These are phyloP conservation scores for Morinoia aosen DNA, from an alignment of 2,888 invertebrate genomes.

Conservation along the genomic window DNA sequence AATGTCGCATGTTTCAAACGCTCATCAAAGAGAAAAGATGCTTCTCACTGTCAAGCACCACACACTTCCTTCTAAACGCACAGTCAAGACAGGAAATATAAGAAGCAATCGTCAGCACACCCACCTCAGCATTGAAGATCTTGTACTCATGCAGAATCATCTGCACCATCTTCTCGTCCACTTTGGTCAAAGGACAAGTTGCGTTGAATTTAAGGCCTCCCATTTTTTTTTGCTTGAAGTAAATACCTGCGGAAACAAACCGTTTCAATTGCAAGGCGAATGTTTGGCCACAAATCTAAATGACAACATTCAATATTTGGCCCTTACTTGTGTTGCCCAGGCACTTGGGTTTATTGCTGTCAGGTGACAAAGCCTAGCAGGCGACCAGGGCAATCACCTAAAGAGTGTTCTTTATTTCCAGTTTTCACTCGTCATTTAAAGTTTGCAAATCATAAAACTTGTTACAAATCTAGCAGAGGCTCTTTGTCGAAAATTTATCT, in stretches of 20 bases:
- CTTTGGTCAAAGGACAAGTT: conserved; percentile 91
- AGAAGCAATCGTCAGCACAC: not conserved
- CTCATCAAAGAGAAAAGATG: too few species aligned
- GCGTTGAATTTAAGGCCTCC: conserved; percentile 98
- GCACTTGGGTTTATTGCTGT: too few species aligned
- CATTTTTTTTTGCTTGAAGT: conserved; percentile 86
- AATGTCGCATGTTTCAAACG: too few species aligned
- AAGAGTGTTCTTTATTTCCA: too few species aligned
- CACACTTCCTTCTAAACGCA: not conserved
- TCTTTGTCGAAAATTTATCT: too few species aligned
- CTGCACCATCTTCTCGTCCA: conserved; percentile 97
- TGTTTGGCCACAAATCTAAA: not conserved
- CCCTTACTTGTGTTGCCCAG: not conserved
- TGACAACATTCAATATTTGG: not conserved
- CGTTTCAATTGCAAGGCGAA: not conserved
- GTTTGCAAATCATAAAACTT: too few species aligned
- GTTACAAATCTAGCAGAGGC: too few species aligned
- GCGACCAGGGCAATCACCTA: too few species aligned
- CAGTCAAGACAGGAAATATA: not conserved
- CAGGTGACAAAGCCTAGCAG: too few species aligned
- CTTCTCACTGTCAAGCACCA: too few species aligned
- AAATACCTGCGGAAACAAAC: conserved; percentile 52
- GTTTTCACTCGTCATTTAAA: too few species aligned
- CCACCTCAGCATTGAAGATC: conserved; percentile 92
- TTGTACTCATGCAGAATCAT: conserved; percentile 98